Evolutionary conservation across 2,888 invertebrate genomes (phyloP).

Genomic region (Adineta ricciae): DNA sequence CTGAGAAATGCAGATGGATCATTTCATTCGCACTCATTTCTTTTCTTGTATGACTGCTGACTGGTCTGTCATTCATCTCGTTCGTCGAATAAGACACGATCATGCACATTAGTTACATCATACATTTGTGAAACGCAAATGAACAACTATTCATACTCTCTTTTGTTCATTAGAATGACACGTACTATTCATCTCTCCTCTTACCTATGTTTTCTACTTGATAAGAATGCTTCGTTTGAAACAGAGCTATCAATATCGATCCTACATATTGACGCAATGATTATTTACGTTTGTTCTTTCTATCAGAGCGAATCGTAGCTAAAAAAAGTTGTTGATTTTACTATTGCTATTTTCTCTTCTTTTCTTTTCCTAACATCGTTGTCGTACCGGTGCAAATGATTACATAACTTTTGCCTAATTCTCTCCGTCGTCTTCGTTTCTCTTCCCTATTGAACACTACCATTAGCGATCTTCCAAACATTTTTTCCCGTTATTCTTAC

Average conservation of each 20-base stretch:
- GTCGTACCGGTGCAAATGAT: not conserved
- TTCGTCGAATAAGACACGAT: not conserved
- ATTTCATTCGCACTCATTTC: not conserved
- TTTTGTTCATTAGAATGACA: not conserved
- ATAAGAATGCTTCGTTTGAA: not conserved
- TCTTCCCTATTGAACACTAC: not conserved
- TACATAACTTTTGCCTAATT: not conserved
- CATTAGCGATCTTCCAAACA: not conserved
- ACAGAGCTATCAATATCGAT: not conserved
- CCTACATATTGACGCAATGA: not conserved
- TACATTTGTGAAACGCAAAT: not conserved
- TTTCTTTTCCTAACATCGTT: not conserved
- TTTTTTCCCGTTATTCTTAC: not conserved
- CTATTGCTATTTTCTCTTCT: not conserved
- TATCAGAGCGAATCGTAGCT: not conserved
- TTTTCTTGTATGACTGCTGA: not conserved
- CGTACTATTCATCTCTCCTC: not conserved
- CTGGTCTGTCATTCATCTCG: not conserved
- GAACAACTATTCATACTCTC: not conserved
- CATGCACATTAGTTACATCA: not conserved
- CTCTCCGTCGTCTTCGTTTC: not conserved
- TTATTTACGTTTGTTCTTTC: not conserved
- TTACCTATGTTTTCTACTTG: not conserved
- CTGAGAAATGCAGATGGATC: not conserved
- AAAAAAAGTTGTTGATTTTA: not conserved